Conservation (phyloP, 2,888 invertebrate species). For the Platycheirus albimanus region DNA sequence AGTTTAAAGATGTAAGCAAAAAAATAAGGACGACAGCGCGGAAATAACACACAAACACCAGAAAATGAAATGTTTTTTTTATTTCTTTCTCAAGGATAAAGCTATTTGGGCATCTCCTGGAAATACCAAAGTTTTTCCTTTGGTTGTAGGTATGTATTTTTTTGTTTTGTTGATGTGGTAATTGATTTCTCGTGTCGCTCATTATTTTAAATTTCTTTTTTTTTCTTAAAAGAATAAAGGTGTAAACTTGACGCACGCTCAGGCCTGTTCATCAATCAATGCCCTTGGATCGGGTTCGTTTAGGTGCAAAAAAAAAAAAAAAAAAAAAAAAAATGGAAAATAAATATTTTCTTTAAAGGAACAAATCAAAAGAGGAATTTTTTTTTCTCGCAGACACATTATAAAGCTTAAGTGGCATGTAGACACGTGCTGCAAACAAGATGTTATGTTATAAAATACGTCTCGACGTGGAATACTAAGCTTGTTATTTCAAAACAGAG, state of each 20-base stretch:
- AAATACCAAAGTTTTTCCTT: constrained; percentile 27
- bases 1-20: constrained; percentile 51
- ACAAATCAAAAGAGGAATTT: no score
- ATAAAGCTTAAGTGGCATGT: no score
- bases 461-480: no score
- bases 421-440: no score
- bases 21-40: neutral
- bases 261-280: constrained; percentile 25
- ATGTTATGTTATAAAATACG: no score
- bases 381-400: no score
- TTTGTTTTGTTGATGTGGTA: constrained; percentile 30
- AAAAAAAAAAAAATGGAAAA: no score
- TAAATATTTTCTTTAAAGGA: no score
- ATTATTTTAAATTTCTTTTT: constrained; percentile 57
- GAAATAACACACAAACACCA: constrained; percentile 21
- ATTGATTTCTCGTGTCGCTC: constrained; percentile 70
- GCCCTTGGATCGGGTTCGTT: neutral
- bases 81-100: constrained; percentile 37
- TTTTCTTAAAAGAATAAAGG: constrained; percentile 16
- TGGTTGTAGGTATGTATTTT: constrained; percentile 3
- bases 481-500: no score
- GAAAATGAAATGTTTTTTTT: constrained; percentile 16
- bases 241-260: constrained; percentile 35
- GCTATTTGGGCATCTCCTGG: constrained; percentile 40
- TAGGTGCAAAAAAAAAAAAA: no score